Base-by-base conservation (phyloP, 2,888 invertebrate genomes). In the Trichopria drosophilae region DNA sequence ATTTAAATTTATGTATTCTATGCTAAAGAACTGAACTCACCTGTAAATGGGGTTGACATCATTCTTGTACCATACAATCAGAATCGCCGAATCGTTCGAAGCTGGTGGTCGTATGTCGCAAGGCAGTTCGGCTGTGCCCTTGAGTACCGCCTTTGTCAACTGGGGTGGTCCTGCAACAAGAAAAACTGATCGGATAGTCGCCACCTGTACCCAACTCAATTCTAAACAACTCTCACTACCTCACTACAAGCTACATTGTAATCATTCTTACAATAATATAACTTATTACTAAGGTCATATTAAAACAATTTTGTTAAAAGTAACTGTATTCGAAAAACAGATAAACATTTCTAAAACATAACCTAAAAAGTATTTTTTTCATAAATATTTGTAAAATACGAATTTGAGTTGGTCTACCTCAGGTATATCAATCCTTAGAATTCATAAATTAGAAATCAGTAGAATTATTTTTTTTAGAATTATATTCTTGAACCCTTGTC, bases 21-120 rank as follows among this genome's bases (percentile, higher is more conserved):
- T 9, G 12, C 6, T 10, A 6, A 7, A 32, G 5, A 43, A 7
- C 24, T 19, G 20, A 32, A 35, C 79, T 79, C 72, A 92, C 91
- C 92, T 93, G 81, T 92, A 93, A 67, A 93, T 89, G 56, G 93
- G 92, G 56, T 86, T 83, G 61, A 82, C 80, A 73, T 92, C 90
- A 72, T 90, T 88, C 76, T 91, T 91, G 76, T 93, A 93, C 93
- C 93, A 93, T 43, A 92, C 89, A 65, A 93, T 90, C 42, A 93
- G 82, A 36, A 90, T 82, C 53, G 90, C 85, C 55, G 86, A 84
- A 77, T 93, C 93, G 64, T 89, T 86, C 32, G 84, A 81, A 60
- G 84, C 80, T 42, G 87, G 85, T 35, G 90, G 84, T 60, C 85
- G 84, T 62, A 92, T 87, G 80, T 93, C 91, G 78, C 93, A 93